Evolutionary conservation across 2,888 invertebrate species (phyloP), one percentile per base, ranked within the genome.

Genomic region (Cantharis rustica): DNA sequence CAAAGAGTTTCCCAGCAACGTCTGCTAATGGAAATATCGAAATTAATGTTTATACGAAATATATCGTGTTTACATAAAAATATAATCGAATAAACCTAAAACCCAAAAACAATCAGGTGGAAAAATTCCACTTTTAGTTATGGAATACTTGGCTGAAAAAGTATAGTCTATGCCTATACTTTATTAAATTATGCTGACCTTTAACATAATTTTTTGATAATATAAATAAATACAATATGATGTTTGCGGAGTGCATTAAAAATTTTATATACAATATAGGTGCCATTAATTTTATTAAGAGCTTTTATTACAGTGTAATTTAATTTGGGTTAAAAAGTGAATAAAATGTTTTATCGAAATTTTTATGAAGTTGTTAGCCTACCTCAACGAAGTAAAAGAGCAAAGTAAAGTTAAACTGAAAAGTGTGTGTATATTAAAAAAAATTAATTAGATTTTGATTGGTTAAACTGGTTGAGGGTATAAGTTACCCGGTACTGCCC

Each of bases 391-490:
- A 47, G 47, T 47, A 47, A 47, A 47, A 47, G 47, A 47, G 47
- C 47, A 47, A 47, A 47, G 47, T 47, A 47, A 47, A 47, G 47
- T 47, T 47, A 47, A 47, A 47, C 47, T 47, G 47, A 47, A 47
- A 47, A 47, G 47, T 47, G 47, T 47, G 47, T 47, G 47, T 47
- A 47, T 47, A 47, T 68, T 75, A 27, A 62, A 75, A 75, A 72
- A 75, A 73, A 75, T 78, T 78, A 78, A 78, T 78, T 78, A 75
- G 72, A 78, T 78, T 78, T 78, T 72, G 78, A 78, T 78, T 78
- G 75, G 78, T 72, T 31, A 70, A 75, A 75, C 68, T 75, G 77
- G 73, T 66, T 62, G 70, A 71, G 74, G 77, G 61, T 70, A 31
- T 64, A 72, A 23, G 71, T 72, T 75, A 78, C 75, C 78, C 64